Evolutionary conservation across 37 sponge, comb jelly and placozoan genomes (phyloP), one percentile per base, ranked within the genome.

Genomic region (Hexactinellida sp.): DNA sequence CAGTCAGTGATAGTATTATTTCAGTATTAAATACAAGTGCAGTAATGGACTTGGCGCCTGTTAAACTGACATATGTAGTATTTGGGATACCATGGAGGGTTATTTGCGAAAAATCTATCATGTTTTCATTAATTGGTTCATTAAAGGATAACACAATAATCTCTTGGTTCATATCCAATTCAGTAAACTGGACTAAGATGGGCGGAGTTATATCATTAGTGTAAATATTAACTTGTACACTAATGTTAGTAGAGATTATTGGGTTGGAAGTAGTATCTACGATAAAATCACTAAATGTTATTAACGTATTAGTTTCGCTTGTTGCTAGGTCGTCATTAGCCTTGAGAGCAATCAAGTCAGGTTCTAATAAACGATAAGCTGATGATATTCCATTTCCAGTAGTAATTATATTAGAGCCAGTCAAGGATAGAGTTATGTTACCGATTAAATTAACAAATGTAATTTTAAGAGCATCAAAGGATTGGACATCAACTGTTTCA

Each of bases 71-170:
- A 1, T 38, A 36, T 25, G 88, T 36, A 51, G 90, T 82, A 25
- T 63, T 76, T 1, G 84, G 47, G 1, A 55, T 37, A 24, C 89
- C 89, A 5, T 51, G 30, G 19, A 95, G 82, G 37, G 89, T 87
- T 41, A 95, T 91, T 23, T 89, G 88, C 37, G 84, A 52, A 82
- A 95, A 95, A 28, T 91, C 76, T 35, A 95, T 87, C 0, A n/a
- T 30, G 19, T 89, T 89, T 21, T 87, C 88, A 82, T 90, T 90
- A 83, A 95, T 90, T 1, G 95, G 95, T 83, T 95, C 93, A 38
- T 82, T 86, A 83, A 95, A 95, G 36, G 83, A 36, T 0, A 95
- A 84, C 36, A 82, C 38, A 24, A 95, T 52, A 13, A 63, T 71
- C 32, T 90, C 90, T 71, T 47, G 47, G 38, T 92, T 94, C 89